These are phyloP conservation scores for Epiperipatus broadwayi DNA, from an alignment of 2,888 invertebrate species.

Conservation along the genomic window DNA sequence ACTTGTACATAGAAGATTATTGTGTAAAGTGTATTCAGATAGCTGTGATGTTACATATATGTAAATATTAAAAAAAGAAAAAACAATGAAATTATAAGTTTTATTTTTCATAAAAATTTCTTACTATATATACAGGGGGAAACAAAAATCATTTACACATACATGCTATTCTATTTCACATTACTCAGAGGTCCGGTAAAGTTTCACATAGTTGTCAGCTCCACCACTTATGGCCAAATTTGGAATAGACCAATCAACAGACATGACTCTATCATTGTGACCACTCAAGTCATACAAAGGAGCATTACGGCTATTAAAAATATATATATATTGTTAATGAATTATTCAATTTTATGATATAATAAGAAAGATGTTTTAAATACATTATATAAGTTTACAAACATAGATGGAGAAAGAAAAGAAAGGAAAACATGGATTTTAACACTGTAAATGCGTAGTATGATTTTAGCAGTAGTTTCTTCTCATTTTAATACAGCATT, in stretches of 20 bases:
- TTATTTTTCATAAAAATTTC: no score
- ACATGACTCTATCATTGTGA: constrained; percentile 64
- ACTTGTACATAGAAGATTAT: no score
- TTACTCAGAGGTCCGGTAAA: constrained; percentile 21
- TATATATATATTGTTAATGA: constrained; percentile 10
- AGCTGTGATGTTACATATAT: no score
- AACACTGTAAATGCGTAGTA: no score
- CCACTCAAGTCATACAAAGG: constrained; percentile 79
- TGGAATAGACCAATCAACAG: constrained; percentile 81
- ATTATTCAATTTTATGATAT: constrained; percentile 1
- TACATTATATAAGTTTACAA: neutral
- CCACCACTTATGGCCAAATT: constrained; percentile 72
- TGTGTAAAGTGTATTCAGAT: no score
- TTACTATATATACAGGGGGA: no score
- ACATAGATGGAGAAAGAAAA: neutral
- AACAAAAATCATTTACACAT: no score
- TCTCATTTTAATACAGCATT: no score
- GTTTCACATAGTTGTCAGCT: constrained; percentile 71
- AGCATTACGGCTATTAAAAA: constrained; percentile 49
- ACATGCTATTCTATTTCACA: no score
- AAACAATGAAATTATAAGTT: no score
- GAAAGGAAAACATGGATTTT: constrained; percentile 9
- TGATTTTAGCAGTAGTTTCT: no score
- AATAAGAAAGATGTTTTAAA: constrained; percentile 5
- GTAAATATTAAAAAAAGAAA: no score